Evolutionary conservation across 2,797 vertebrate species (phyloP).

Genomic region (Lagorchestes hirsutus): DNA sequence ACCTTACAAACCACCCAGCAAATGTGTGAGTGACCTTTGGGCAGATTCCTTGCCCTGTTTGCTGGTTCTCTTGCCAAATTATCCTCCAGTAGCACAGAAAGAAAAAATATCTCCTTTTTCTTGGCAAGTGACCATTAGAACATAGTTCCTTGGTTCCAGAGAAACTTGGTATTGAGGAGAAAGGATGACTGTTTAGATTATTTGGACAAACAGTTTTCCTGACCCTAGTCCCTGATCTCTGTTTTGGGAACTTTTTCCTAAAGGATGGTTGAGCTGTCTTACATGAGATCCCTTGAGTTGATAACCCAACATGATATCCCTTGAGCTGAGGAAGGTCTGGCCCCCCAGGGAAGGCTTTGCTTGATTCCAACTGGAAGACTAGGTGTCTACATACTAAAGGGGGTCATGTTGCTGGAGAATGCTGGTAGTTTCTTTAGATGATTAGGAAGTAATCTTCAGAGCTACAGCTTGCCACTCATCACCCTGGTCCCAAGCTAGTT

Average conservation of each 20-base stretch:
- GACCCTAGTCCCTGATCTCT: background rate
- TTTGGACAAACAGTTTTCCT: background rate
- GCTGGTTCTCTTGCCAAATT: background rate
- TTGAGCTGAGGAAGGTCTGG: background rate
- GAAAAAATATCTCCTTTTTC: background rate
- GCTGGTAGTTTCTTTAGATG: background rate
- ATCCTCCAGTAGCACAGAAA: background rate
- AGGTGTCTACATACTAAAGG: background rate
- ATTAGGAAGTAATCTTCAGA: background rate
- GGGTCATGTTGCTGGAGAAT: background rate
- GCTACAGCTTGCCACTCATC: background rate
- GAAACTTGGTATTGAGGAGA: background rate
- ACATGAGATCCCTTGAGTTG: background rate
- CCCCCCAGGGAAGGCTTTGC: background rate
- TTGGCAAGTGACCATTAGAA: background rate
- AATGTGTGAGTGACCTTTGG: background rate
- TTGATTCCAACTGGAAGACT: background rate
- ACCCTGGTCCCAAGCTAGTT: background rate
- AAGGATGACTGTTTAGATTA: background rate
- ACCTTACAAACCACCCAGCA: background rate
- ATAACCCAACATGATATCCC: background rate
- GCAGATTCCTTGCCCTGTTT: background rate
- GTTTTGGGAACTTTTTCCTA: background rate
- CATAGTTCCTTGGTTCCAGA: background rate
- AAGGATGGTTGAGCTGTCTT: background rate